Percentiles rank a stretch among this genome's conserved stretches.
Evolutionary conservation across 2,797 vertebrate species (phyloP).

Genomic region (Chelmon rostratus): DNA sequence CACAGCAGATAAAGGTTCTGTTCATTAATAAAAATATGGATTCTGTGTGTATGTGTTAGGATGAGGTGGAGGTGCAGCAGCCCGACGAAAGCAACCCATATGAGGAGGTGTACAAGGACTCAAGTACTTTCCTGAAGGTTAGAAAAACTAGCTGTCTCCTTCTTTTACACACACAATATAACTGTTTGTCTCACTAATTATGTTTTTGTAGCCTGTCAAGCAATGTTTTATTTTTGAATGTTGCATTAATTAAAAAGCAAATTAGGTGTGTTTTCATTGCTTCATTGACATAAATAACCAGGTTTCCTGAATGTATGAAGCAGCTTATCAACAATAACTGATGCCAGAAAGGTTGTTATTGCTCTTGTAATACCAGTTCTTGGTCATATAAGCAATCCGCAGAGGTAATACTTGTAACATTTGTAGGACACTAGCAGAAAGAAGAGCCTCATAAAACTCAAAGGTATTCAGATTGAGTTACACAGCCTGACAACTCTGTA

Average conservation of each 20-base stretch:
- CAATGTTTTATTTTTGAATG: neutral
- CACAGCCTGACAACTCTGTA: neutral
- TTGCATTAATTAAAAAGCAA: neutral
- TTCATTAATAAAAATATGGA: neutral
- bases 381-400: neutral
- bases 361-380: neutral
- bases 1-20: neutral
- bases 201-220: neutral
- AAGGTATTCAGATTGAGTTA: neutral
- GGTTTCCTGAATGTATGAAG: neutral
- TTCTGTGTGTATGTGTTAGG: constrained; percentile 83
- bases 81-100: constrained; percentile 93
- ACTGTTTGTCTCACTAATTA: neutral
- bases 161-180: neutral
- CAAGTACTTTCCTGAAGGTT: constrained; percentile 98
- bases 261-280: neutral
- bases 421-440: neutral
- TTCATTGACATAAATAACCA: neutral
- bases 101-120: constrained; percentile 98
- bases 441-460: neutral
- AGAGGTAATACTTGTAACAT: neutral
- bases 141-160: neutral
- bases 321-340: neutral
- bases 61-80: constrained; percentile 93
- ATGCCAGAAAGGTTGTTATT: neutral